phyloP scores from a whole-genome alignment of 2,797 vertebrate species.

The Aeoliscus strigatus region DNA sequence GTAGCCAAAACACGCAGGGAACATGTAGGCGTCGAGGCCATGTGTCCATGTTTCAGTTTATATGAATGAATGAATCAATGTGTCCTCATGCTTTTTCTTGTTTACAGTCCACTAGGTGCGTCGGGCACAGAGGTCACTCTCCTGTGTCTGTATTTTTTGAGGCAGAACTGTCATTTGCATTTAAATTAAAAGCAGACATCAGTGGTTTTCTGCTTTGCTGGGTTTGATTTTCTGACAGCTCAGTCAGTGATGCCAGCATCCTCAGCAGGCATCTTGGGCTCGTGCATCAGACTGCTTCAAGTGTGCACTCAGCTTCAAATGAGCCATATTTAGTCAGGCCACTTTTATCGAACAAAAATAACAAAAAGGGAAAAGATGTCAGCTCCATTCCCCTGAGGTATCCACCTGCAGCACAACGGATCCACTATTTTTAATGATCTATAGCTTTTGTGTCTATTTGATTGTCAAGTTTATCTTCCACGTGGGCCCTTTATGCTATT shows the following conservation, averaged over 20 bases:
- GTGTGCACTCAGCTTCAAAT: constrained; percentile 8
- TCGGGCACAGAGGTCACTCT: constrained; percentile 12
- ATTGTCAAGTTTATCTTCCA: background rate
- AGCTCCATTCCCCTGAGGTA: background rate
- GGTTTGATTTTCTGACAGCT: constrained; percentile 8
- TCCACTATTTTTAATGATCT: background rate
- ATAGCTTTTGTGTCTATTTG: background rate
- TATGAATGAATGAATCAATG: constrained; percentile 1
- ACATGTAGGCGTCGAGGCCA: constrained; percentile 15
- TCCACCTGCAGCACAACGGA: background rate
- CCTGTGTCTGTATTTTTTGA: constrained; percentile 1
- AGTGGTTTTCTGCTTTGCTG: background rate
- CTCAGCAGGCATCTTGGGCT: background rate
- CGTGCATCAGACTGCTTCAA: background rate
- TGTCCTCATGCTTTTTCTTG: constrained; percentile 8
- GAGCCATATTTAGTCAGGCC: constrained; percentile 7
- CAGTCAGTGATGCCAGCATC: background rate
- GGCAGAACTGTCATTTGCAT: background rate
- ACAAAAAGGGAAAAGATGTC: background rate
- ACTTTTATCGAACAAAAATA: constrained; percentile 2
- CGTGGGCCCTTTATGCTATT: background rate
- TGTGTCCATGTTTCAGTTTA: constrained; percentile 11
- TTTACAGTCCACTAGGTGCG: constrained; percentile 1
- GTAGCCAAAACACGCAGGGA: too few relatives aligned
- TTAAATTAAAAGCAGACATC: constrained; percentile 1